Percentiles rank a stretch among this genome's conserved stretches.
Evolutionary conservation across 2,888 invertebrate genomes (phyloP).

Genomic region (Pteria penguin): DNA sequence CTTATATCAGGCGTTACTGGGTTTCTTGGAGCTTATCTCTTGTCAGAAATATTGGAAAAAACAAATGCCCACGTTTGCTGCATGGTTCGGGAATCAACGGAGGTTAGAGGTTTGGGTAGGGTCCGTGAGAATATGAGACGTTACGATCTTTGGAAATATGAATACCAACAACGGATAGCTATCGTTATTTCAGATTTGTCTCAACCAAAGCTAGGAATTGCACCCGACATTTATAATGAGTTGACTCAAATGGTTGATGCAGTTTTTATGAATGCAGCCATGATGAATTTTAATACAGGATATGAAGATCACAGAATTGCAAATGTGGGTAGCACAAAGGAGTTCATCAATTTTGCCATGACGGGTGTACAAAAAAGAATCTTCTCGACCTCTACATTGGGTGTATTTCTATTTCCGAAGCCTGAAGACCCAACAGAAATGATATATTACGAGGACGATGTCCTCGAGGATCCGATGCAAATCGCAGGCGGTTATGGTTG

Average conservation of each 20-base stretch:
- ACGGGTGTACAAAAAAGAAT: constrained; percentile 61
- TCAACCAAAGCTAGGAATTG: constrained; percentile 58
- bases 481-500: constrained; percentile 64
- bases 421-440: constrained; percentile 16
- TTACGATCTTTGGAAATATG: constrained; percentile 61
- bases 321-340: constrained; percentile 61
- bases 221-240: constrained; percentile 57
- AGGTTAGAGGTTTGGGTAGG: constrained; percentile 58
- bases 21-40: constrained; percentile 62
- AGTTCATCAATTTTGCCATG: constrained; percentile 61
- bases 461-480: constrained; percentile 54
- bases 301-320: constrained; percentile 61
- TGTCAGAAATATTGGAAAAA: constrained; percentile 60
- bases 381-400: constrained; percentile 63
- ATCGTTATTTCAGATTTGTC: constrained; percentile 63
- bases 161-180: constrained; percentile 55
- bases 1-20: constrained; percentile 64
- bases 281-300: constrained; percentile 64
- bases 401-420: constrained; percentile 63
- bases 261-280: constrained; percentile 65
- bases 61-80: constrained; percentile 60
- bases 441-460: constrained; percentile 53
- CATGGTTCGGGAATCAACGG: constrained; percentile 63
- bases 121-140: constrained; percentile 61
- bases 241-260: constrained; percentile 58